These are phyloP conservation scores for Tychaedon coryphoeus DNA, from an alignment of 2,113 vertebrate species.

Conservation along the genomic window DNA sequence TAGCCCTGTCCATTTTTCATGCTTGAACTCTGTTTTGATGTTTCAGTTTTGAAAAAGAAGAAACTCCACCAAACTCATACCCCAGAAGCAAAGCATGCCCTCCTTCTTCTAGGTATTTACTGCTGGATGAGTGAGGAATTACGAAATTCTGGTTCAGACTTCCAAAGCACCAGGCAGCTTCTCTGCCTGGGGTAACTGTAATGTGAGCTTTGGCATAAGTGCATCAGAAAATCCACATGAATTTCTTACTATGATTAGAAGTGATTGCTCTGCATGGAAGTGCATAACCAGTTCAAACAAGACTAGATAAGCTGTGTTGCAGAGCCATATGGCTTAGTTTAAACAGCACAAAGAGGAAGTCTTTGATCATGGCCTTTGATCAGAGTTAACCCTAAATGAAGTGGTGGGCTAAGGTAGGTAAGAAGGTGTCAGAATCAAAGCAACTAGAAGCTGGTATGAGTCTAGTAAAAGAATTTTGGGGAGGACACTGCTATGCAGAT, in stretches of 20 bases:
- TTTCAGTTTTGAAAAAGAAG: not conserved
- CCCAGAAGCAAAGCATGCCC: not conserved
- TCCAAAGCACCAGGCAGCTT: not conserved
- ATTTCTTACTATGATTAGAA: slow-evolving; percentile 53
- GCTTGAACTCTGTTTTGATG: not conserved
- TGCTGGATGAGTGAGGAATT: not conserved
- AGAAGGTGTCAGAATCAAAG: slow-evolving; percentile 59
- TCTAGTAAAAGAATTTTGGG: slow-evolving; percentile 12
- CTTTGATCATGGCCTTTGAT: slow-evolving; percentile 68
- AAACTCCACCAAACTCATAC: not conserved
- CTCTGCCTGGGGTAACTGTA: not conserved
- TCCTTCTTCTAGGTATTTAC: not conserved
- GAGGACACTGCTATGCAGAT: slow-evolving; percentile 18
- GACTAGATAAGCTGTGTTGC: slow-evolving; percentile 63
- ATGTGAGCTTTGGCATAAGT: slow-evolving; percentile 32
- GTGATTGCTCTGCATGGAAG: slow-evolving; percentile 24
- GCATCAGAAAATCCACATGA: slow-evolving; percentile 43
- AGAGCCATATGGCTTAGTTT: slow-evolving; percentile 67
- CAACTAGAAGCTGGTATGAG: not conserved
- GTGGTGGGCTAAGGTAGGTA: slow-evolving; percentile 46
- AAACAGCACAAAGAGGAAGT: slow-evolving; percentile 50
- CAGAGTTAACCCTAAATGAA: slow-evolving; percentile 59
- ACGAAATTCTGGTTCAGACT: not conserved
- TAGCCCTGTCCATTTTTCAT: not conserved
- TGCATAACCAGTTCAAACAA: slow-evolving; percentile 56